These are phyloP conservation scores for Drymodes brunneopygia DNA, from an alignment of 2,113 vertebrate species.

Conservation along the genomic window DNA sequence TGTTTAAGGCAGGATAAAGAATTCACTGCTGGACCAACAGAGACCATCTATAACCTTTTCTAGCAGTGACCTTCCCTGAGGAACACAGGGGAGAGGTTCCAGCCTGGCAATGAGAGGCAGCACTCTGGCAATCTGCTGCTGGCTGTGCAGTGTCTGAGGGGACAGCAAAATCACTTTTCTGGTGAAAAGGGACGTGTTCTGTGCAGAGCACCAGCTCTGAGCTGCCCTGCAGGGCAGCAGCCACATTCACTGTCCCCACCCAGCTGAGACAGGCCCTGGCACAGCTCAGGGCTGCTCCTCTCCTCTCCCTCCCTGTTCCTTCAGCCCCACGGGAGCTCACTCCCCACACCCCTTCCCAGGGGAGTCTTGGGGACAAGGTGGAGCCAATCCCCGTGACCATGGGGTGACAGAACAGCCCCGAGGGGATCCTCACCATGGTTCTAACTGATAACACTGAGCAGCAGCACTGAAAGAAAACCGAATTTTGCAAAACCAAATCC, in stretches of 20 bases:
- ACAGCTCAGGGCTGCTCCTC: not conserved
- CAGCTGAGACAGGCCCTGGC: not conserved
- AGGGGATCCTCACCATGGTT: not conserved
- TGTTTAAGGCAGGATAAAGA: not conserved
- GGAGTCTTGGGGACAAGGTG: too few species aligned
- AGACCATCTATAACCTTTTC: not conserved
- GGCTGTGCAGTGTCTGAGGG: not conserved
- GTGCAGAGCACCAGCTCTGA: not conserved
- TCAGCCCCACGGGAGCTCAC: fast-evolving
- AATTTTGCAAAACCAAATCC: not conserved
- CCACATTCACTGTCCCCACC: not conserved
- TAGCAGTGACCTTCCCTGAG: not conserved
- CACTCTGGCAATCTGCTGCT: not conserved
- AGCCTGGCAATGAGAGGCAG: not conserved
- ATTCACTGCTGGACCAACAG: not conserved
- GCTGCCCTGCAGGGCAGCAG: not conserved
- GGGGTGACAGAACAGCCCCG: not conserved
- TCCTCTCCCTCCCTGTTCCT: not conserved
- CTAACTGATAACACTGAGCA: fast-evolving
- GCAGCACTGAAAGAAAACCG: not conserved
- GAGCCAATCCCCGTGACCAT: not conserved
- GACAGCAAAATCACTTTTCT: not conserved
- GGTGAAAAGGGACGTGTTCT: not conserved
- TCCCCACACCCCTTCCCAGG: not conserved
- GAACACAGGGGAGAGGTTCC: not conserved